phyloP scores from a whole-genome alignment of 2,888 invertebrate species.

The Xestia xanthographa region DNA sequence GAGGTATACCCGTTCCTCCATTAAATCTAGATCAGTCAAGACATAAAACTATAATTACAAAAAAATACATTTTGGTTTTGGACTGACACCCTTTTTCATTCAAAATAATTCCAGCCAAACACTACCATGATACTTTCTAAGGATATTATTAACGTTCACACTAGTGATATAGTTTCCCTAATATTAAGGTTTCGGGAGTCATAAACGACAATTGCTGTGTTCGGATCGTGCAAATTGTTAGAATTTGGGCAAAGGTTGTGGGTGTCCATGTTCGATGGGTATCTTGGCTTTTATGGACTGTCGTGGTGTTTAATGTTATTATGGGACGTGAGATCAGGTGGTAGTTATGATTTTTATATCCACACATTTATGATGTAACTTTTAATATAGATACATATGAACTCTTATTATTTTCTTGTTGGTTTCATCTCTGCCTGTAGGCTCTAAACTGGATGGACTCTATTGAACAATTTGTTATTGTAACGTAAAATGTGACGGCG shows the following conservation, averaged over 20 bases:
- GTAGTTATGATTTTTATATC: slow-evolving; percentile 12
- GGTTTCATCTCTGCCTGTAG: too few relatives aligned
- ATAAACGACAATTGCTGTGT: slow-evolving; percentile 56
- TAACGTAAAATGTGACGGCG: too few relatives aligned
- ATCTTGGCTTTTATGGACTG: slow-evolving; percentile 35
- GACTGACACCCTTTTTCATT: not conserved
- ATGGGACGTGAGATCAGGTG: slow-evolving; percentile 19
- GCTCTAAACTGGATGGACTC: too few relatives aligned
- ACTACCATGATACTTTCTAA: slow-evolving; percentile 2
- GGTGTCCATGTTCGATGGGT: slow-evolving; percentile 47
- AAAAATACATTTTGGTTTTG: not conserved
- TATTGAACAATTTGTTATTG: too few relatives aligned
- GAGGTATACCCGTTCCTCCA: too few relatives aligned
- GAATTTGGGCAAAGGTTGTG: slow-evolving; percentile 37
- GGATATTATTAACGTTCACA: slow-evolving; percentile 39
- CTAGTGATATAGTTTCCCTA: slow-evolving; percentile 45
- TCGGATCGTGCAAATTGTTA: slow-evolving; percentile 51
- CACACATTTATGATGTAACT: not conserved
- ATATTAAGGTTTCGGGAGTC: slow-evolving; percentile 47
- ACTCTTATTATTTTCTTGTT: too few relatives aligned
- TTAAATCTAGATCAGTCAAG: not conserved
- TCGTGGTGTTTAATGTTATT: slow-evolving; percentile 45
- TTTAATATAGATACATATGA: not conserved
- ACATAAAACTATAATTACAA: too few relatives aligned
- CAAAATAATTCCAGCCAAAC: not conserved